phyloP scores from a whole-genome alignment of 1,140 invertebrate genomes.

The Lepidotrigona ventralis region DNA sequence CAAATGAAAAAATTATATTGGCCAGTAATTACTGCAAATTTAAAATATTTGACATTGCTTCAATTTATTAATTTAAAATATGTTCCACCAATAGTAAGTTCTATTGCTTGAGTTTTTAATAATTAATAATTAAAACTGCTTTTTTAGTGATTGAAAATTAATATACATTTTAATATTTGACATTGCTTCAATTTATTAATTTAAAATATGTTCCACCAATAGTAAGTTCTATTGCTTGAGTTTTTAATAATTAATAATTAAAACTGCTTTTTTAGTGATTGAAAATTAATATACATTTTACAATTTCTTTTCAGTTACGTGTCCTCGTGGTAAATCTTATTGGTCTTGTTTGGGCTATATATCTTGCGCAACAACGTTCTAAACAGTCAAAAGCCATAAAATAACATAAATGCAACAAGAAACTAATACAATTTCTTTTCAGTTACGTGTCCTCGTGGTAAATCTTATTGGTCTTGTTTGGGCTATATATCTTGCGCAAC shows the following conservation, averaged over 20 bases:
- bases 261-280: background rate
- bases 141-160: background rate
- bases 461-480: constrained; percentile 86
- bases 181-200: constrained; percentile 86
- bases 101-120: background rate
- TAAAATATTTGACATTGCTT: constrained; percentile 86
- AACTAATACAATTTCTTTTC: constrained; percentile 68
- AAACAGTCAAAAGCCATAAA: constrained; percentile 53
- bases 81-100: constrained; percentile 85
- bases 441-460: constrained; percentile 85
- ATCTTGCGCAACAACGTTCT: constrained; percentile 82
- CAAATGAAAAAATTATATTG: constrained; percentile 83
- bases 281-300: constrained; percentile 7
- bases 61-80: constrained; percentile 86
- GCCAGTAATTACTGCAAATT: constrained; percentile 84
- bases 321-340: constrained; percentile 85
- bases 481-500: constrained; percentile 85
- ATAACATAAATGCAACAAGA: constrained; percentile 3
- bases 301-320: constrained; percentile 81
- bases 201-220: constrained; percentile 86
- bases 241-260: background rate
- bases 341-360: constrained; percentile 86
- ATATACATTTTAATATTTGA: constrained; percentile 81
- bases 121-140: background rate
- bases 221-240: constrained; percentile 75